Evolutionary conservation across 2,888 invertebrate genomes (phyloP).

Genomic region (Pandemis heparana): DNA sequence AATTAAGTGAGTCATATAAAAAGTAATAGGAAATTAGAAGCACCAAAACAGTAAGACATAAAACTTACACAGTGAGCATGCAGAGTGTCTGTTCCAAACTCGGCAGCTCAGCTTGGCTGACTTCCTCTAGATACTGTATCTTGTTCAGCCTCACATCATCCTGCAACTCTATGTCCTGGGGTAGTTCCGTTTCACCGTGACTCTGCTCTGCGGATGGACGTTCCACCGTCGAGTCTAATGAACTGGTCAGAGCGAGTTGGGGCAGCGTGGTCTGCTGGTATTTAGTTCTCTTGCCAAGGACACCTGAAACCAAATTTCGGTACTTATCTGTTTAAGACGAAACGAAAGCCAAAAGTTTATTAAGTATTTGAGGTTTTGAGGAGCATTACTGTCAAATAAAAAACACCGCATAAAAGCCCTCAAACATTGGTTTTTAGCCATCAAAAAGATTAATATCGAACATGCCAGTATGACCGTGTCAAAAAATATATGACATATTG

Average conservation of each 20-base stretch:
- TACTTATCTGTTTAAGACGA: too few species aligned
- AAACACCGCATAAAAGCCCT: too few species aligned
- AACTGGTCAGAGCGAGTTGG: conserved; percentile 91
- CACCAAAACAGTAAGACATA: too few species aligned
- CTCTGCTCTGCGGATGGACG: conserved; percentile 78
- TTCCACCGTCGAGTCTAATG: conserved; percentile 70
- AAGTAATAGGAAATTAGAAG: too few species aligned
- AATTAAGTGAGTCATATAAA: too few species aligned
- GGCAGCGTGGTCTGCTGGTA: conserved; percentile 93
- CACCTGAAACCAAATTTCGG: conserved; percentile 76
- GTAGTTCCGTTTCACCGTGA: conserved; percentile 81
- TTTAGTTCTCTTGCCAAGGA: conserved; percentile 95
- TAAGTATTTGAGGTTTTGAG: too few species aligned
- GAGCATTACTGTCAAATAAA: too few species aligned
- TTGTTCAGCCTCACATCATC: conserved; percentile 95
- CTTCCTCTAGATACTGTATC: conserved; percentile 88
- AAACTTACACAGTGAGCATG: conserved; percentile 90
- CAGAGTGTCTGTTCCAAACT: conserved; percentile 92
- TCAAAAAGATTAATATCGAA: too few species aligned
- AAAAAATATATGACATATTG: too few species aligned
- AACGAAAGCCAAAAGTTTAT: too few species aligned
- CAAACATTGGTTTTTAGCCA: too few species aligned
- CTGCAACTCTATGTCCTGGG: conserved; percentile 89
- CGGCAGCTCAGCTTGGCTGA: conserved; percentile 84
- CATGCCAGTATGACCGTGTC: too few species aligned